A percentile compares a stretch with the other conserved stretches of the same genome.
Evolutionary conservation across 2,113 vertebrate species (phyloP).

Genomic region (Saguinus imperator): DNA sequence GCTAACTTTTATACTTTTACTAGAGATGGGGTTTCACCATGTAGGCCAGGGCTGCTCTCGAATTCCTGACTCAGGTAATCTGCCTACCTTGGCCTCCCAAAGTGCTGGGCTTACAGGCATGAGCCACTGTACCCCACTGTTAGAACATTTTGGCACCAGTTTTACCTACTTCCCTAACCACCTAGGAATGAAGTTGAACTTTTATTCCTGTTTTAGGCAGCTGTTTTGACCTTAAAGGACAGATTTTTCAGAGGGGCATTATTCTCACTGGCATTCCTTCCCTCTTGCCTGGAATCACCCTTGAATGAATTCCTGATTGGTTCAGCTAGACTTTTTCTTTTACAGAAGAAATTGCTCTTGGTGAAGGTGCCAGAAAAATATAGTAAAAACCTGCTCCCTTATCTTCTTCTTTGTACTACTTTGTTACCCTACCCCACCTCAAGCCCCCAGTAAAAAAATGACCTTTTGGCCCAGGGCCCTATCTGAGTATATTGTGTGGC

Average conservation of each 20-base stretch:
- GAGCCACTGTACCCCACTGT: no score
- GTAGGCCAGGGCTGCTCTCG: no score
- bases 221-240: constrained; percentile 40
- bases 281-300: neutral
- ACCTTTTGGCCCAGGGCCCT: constrained; percentile 44
- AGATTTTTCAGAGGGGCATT: constrained; percentile 2
- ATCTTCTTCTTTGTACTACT: neutral
- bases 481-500: constrained; percentile 44
- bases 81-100: no score
- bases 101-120: no score
- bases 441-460: neutral
- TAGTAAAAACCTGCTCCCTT: neutral
- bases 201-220: neutral
- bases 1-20: no score
- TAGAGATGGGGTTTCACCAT: no score
- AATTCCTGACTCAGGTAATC: no score
- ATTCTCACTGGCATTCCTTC: constrained; percentile 25
- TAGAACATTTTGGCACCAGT: neutral
- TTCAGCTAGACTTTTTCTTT: neutral
- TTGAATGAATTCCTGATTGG: constrained; percentile 38
- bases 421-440: neutral
- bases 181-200: neutral
- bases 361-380: constrained; percentile 20
- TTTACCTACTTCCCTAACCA: neutral
- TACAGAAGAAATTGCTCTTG: constrained; percentile 53